Percentiles rank a stretch among this genome's conserved stretches.
Conservation (phyloP, 1,140 invertebrate species). For the Zophobas atratus region DNA sequence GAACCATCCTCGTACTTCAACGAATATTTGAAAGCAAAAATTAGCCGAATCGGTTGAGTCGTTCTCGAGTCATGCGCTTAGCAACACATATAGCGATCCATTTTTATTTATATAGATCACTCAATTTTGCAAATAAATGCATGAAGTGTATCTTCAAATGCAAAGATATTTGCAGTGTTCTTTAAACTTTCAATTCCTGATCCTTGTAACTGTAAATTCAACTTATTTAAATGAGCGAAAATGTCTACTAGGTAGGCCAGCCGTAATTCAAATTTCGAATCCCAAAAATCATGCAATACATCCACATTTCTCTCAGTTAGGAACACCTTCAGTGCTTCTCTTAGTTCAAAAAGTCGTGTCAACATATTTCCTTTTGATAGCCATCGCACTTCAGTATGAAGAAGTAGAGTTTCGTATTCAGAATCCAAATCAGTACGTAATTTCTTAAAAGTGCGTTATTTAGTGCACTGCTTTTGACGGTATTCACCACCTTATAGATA, state of each 20-base stretch:
- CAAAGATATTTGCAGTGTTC: conserved; percentile 54
- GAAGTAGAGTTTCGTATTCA: conserved; percentile 58
- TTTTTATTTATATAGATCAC: conserved; percentile 38
- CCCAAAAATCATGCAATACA: conserved; percentile 48
- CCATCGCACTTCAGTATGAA: conserved; percentile 58
- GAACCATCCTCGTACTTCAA: too few relatives aligned
- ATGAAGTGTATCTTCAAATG: conserved; percentile 55
- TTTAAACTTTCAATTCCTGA: conserved; percentile 53
- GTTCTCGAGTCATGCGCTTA: too few relatives aligned
- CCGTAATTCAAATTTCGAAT: conserved; percentile 52
- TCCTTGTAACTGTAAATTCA: conserved; percentile 57
- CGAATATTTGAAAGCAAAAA: too few relatives aligned
- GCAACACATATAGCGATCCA: too few relatives aligned
- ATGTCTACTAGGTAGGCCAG: conserved; percentile 57
- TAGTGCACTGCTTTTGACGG: conserved; percentile 62
- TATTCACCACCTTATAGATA: conserved; percentile 62
- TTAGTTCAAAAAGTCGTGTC: conserved; percentile 55
- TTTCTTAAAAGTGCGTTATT: conserved; percentile 60
- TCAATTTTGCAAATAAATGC: conserved; percentile 54
- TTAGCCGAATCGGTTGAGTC: too few relatives aligned
- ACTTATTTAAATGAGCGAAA: conserved; percentile 58
- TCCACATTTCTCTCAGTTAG: conserved; percentile 49
- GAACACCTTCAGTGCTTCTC: conserved; percentile 51
- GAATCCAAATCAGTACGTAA: conserved; percentile 57
- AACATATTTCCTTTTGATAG: conserved; percentile 61